These are phyloP conservation scores for Willisornis vidua DNA, from an alignment of 2,113 vertebrate species.

Conservation along the genomic window DNA sequence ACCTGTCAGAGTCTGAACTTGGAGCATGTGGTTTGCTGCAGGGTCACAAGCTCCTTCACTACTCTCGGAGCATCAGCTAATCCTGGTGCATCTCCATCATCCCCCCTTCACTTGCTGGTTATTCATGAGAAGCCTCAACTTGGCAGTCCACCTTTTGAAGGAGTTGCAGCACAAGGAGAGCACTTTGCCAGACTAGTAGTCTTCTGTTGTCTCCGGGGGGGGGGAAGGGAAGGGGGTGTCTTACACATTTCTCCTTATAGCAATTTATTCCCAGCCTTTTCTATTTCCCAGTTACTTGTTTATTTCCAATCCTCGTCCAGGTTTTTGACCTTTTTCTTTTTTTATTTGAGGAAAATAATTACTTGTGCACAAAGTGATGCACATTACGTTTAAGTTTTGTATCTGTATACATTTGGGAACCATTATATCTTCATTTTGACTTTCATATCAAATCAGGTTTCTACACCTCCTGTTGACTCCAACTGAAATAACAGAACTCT, in stretches of 20 bases:
- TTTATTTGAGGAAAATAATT: background rate
- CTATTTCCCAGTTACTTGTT: background rate
- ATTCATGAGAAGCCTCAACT: background rate
- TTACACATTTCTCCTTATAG: background rate
- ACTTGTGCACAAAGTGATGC: background rate
- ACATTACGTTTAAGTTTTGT: background rate
- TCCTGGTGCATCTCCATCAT: fast-evolving
- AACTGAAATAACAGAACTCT: background rate
- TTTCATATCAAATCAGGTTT: background rate
- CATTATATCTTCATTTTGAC: background rate
- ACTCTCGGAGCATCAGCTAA: background rate
- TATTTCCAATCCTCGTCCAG: background rate
- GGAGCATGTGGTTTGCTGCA: background rate
- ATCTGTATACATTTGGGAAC: background rate
- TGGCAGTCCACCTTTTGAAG: background rate
- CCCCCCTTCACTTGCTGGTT: background rate
- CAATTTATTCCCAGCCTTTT: background rate
- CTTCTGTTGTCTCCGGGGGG: background rate
- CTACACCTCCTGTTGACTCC: background rate
- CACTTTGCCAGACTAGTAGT: background rate
- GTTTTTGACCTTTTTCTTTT: background rate
- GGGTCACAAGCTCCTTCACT: background rate
- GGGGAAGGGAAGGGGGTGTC: fast-evolving
- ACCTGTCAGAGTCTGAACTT: fast-evolving
- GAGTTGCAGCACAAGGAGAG: background rate